Evolutionary conservation across 2,797 vertebrate genomes (phyloP).

Genomic region (Ctenopoma multispine): DNA sequence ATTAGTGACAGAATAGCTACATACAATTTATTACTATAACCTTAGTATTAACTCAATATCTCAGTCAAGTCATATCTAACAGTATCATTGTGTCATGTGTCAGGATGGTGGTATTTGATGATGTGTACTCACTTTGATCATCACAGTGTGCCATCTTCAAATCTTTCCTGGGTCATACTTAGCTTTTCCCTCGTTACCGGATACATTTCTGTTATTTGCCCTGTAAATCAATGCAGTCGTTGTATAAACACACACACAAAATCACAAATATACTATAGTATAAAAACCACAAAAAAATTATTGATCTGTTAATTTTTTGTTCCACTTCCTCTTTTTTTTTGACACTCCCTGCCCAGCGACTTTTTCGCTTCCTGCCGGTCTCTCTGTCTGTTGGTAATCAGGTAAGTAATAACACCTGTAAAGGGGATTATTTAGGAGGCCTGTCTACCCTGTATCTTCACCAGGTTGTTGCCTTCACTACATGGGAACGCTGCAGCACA

Average conservation of each 20-base stretch:
- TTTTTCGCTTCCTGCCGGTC: too few species aligned
- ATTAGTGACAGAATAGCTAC: background rate
- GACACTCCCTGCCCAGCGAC: too few species aligned
- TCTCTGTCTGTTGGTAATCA: too few species aligned
- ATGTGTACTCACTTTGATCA: slow-evolving; percentile 6
- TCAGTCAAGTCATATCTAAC: slow-evolving; percentile 16
- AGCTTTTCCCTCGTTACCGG: slow-evolving; percentile 32
- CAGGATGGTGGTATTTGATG: slow-evolving; percentile 51
- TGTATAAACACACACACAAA: slow-evolving; percentile 13
- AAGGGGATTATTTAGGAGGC: too few species aligned
- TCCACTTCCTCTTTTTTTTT: too few species aligned
- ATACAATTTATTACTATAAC: background rate
- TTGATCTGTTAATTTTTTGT: background rate
- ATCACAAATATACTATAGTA: slow-evolving; percentile 1
- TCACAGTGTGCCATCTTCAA: slow-evolving; percentile 29
- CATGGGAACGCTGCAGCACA: too few species aligned
- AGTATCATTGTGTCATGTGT: slow-evolving; percentile 28
- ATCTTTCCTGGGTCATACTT: slow-evolving; percentile 36
- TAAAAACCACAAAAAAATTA: background rate
- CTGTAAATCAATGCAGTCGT: slow-evolving; percentile 30
- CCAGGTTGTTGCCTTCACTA: too few species aligned
- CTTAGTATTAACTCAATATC: too few species aligned
- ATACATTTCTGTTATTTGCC: slow-evolving; percentile 34
- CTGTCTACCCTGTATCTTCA: too few species aligned
- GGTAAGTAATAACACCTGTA: too few species aligned